Base-by-base conservation (phyloP, 2,113 vertebrate genomes). In the Sinocyclocheilus rhinocerous region DNA sequence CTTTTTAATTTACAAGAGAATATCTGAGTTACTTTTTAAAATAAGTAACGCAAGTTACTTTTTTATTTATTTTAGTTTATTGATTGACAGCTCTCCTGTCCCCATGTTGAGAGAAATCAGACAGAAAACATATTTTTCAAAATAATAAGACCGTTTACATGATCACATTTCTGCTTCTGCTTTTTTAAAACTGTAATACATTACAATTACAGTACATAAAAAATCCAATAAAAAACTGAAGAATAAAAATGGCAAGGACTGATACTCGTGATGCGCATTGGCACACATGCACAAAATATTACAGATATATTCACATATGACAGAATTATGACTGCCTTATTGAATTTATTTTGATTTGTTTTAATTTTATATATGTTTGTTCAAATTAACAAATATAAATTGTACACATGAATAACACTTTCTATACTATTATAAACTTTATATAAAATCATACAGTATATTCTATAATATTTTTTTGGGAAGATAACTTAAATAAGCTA, bases 101-200 rank as follows among this genome's bases (percentile, higher is more conserved):
- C n/a, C n/a, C n/a, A n/a, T n/a, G n/a, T n/a, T n/a, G n/a, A n/a
- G n/a, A n/a, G n/a, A n/a, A n/a, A n/a, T n/a, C n/a, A n/a, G n/a
- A 86, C 67, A 82, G 13, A 61, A 83, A 70, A 26, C 12, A 84
- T 8, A n/a, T n/a, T n/a, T n/a, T n/a, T n/a, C n/a, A n/a, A n/a
- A n/a, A n/a, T n/a, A n/a, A n/a, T n/a, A n/a, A 48, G 42, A 26
- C 39, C 13, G 2, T 7, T 55, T 20, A 55, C 16, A 2, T 55
- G 52, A 55, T 0, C 52, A 18, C 52, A 55, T 20, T 16, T 52
- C 50, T 52, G 13, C 33, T 72, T 39, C 4, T 67, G 36, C 2
- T 22, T 13, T 3, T 67, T 33, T 67, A 0, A 13, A 65, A 65
- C 5, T 29, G 63, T 29, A 29, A 67, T 67, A 6, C 18, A 39